Base-by-base conservation (phyloP, 2,113 vertebrate species). In the Etheostoma spectabile region DNA sequence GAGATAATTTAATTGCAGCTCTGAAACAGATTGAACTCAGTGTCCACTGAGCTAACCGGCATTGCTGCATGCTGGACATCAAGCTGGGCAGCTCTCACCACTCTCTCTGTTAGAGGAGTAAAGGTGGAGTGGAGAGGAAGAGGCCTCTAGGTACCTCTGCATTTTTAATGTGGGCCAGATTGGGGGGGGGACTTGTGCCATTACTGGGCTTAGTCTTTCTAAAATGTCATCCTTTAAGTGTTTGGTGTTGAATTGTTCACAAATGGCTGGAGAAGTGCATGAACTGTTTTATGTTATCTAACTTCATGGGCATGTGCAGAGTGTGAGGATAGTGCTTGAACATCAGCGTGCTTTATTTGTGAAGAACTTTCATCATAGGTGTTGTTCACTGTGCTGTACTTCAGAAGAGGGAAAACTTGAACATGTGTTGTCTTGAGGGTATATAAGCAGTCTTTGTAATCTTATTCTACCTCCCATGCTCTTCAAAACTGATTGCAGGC, bases 161-260 rank as follows among this genome's bases (percentile, higher is more conserved):
- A 98, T 98, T 97, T 97, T 97, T 98, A 96, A 97, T 97, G 85
- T 88, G 77, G 88, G 90, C 92, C 95, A 96, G 95, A 95, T 95
- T 96, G 95, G 87, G 93, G 86, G 95, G 88, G 93, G 86, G 90
- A 93, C 93, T 93, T 85, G 84, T 83, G 82, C 74, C 38, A 77
- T 87, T 93, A 83, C 89, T 89, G 72, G 84, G 88, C 86, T 94
- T 88, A 85, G 79, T 88, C 91, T 71, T 93, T 69, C 86, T 93
- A 93, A 85, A 87, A 82, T 90, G 93, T 94, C 79, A 42, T 79
- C 38, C 72, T 79, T 79, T 66, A 70, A 69, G 67, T 82, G 83
- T 82, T 75, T 30, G 65, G 64, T 69, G 82, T 86, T 79, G 79
- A 85, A 71, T 83, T 78, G 57, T 42, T 88, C 70, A 83, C 60